Percentiles rank a stretch among this genome's conserved stretches.
Conservation (phyloP, 2,797 vertebrate genomes). For the Pipistrellus pygmaeus region DNA sequence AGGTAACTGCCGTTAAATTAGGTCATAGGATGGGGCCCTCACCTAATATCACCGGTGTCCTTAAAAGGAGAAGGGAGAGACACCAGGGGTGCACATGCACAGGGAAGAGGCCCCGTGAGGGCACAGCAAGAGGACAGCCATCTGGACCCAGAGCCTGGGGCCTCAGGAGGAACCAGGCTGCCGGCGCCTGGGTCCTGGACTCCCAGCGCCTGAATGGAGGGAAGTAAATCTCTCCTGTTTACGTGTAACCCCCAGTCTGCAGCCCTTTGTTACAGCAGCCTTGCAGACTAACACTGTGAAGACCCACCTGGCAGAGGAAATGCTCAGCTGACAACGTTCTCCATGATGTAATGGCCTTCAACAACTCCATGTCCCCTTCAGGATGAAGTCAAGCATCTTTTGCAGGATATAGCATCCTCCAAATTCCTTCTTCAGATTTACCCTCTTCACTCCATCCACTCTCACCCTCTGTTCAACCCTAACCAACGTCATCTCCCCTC, state of each 20-base stretch:
- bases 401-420: background rate
- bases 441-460: background rate
- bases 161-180: background rate
- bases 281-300: background rate
- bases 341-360: background rate
- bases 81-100: background rate
- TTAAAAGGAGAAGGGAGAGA: background rate
- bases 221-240: background rate
- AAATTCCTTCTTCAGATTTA: background rate
- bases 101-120: background rate
- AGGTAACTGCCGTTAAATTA: background rate
- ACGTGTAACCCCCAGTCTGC: background rate
- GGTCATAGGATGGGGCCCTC: background rate
- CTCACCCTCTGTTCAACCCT: background rate
- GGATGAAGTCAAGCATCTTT: background rate
- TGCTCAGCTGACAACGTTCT: background rate
- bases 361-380: background rate
- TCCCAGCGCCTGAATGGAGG: background rate
- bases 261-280: background rate
- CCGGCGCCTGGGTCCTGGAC: background rate
- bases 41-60: background rate
- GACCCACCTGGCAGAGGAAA: background rate
- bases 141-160: background rate
- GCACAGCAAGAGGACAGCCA: background rate
- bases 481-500: background rate